Conservation (phyloP, 2,113 vertebrate genomes). For the Pterocles gutturalis region DNA sequence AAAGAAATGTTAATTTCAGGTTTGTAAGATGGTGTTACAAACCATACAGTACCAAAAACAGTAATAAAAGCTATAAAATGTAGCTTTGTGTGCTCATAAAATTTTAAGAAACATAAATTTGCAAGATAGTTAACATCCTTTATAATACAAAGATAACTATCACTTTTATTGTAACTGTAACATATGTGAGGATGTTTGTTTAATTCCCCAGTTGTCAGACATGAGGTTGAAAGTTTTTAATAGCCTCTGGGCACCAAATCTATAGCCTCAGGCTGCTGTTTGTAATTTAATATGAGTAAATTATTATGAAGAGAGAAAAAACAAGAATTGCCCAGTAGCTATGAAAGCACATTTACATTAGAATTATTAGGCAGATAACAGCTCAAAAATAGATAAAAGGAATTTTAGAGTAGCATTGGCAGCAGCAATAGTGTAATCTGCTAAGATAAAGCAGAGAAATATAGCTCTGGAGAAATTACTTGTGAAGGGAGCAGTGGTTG, state of each 20-base stretch:
- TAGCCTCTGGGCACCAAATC: constrained; percentile 62
- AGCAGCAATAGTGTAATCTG: constrained; percentile 38
- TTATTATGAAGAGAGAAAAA: constrained; percentile 62
- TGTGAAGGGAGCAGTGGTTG: not conserved
- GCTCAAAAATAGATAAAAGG: constrained; percentile 63
- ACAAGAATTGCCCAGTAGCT: constrained; percentile 65
- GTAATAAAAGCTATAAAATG: constrained; percentile 16
- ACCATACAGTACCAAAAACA: not conserved
- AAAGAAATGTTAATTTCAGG: not conserved
- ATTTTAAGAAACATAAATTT: constrained; percentile 39
- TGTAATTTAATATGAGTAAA: constrained; percentile 69
- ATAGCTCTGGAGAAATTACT: constrained; percentile 38
- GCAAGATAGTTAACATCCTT: not conserved
- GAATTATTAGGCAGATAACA: constrained; percentile 68
- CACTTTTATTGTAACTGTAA: constrained; percentile 37
- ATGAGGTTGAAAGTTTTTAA: constrained; percentile 63
- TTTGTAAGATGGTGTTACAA: not conserved
- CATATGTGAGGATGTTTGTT: constrained; percentile 60
- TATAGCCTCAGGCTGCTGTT: constrained; percentile 61
- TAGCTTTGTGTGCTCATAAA: not conserved
- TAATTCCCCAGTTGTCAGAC: constrained; percentile 46
- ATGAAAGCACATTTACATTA: constrained; percentile 65
- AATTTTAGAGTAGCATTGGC: constrained; percentile 35
- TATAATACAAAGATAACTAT: constrained; percentile 25
- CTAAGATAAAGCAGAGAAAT: constrained; percentile 39